Evolutionary conservation across 2,797 vertebrate species (phyloP), one percentile per base, ranked within the genome.

Genomic region (Chromis chromis): DNA sequence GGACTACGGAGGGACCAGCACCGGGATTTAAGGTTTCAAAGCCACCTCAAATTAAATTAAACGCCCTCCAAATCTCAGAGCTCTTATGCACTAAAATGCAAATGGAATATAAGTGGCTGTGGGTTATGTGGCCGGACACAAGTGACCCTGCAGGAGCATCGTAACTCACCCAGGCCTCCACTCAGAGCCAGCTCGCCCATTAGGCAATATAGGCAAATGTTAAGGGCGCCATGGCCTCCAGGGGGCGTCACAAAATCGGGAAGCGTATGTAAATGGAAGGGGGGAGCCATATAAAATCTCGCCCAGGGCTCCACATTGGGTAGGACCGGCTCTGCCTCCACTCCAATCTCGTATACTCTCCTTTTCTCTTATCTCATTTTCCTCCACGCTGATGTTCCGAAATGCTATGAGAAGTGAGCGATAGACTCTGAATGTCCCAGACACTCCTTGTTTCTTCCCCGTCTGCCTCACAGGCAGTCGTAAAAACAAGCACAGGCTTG

Each of bases 11-110:
- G 77, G 76, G 78, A 90, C 80, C 88, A 84, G 77, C 74, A 74
- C 76, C 46, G 0, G 85, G 89, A 90, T 84, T 91, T 86, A 84
- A 82, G 81, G 77, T 85, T 88, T 79, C 80, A 83, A 85, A 89
- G 83, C 76, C 60, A 83, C 83, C 82, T 86, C 77, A 81, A 90
- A 90, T 93, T 87, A 49, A 92, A 93, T 93, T 86, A 86, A 87
- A 85, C 27, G 42, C 16, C 33, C 73, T 70, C 59, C 74, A 86
- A 89, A 85, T 86, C 87, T 84, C 63, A 61, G 24, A 48, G 76
- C 74, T 80, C 65, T 62, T 49, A 28, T 65, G 65, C 50, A 77
- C 67, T 25, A 64, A 72, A 81, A 74, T 63, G 65, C 74, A 75
- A 89, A 75, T 82, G 55, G 62, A 71, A 72, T 68, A 76, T 65